These are phyloP conservation scores for Poeciliopsis turneri DNA, from an alignment of 2,797 vertebrate genomes.

Conservation along the genomic window DNA sequence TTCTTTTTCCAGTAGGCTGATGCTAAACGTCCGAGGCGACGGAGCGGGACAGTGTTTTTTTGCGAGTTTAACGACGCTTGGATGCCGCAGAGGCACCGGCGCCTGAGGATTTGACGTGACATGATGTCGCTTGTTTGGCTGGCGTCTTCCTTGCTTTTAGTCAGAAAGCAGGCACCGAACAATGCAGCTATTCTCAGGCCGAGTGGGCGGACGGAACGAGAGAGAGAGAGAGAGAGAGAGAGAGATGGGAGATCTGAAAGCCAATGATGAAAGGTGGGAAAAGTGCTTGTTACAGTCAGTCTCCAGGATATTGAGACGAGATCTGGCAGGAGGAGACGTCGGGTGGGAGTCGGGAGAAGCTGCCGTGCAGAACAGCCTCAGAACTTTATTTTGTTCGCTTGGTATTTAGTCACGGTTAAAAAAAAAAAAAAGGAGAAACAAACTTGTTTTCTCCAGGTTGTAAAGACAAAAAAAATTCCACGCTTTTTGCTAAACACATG, in stretches of 20 bases:
- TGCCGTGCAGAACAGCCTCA: slow-evolving; percentile 4
- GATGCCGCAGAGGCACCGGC: not conserved
- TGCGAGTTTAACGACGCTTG: slow-evolving; percentile 11
- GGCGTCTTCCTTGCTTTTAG: slow-evolving; percentile 31
- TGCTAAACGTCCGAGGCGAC: slow-evolving; percentile 8
- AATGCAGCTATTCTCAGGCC: slow-evolving; percentile 66
- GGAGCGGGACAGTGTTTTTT: slow-evolving; percentile 12
- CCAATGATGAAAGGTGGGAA: slow-evolving; percentile 54
- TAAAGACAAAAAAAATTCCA: not conserved
- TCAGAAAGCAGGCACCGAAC: slow-evolving; percentile 51
- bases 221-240: not conserved
- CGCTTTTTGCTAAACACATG: not conserved
- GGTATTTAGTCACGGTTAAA: not conserved
- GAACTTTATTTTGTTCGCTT: not conserved
- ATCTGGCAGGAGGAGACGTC: slow-evolving; percentile 31
- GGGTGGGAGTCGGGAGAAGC: slow-evolving; percentile 29
- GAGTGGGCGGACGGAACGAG: slow-evolving; percentile 50
- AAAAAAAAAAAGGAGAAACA: not conserved
- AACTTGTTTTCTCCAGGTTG: not conserved
- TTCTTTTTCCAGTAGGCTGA: not conserved
- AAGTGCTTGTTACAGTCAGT: slow-evolving; percentile 62
- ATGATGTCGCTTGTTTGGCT: slow-evolving; percentile 26
- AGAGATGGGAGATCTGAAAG: slow-evolving; percentile 41
- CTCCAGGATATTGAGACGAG: slow-evolving; percentile 32
- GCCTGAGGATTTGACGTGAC: slow-evolving; percentile 27